Evolutionary conservation across 1,140 invertebrate species (phyloP).

Genomic region (Cecropterus lyciades): DNA sequence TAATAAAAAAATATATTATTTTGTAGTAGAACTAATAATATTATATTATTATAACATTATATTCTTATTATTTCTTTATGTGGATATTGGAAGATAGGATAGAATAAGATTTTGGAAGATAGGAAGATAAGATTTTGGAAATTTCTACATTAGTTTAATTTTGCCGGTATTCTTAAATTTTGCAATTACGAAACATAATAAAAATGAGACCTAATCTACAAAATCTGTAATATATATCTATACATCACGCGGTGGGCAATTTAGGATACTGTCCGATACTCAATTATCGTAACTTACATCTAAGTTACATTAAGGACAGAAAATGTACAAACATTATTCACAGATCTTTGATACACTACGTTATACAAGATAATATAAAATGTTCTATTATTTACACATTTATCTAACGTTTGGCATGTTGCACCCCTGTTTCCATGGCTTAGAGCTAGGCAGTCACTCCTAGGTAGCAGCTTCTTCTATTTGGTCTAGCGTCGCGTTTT

Average conservation of each 20-base stretch:
- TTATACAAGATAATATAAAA: constrained; percentile 32
- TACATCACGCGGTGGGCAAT: constrained; percentile 6
- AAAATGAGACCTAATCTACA: neutral
- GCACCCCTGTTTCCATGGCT: constrained; percentile 66
- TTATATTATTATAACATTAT: no score
- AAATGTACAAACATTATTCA: constrained; percentile 32
- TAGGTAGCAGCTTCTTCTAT: constrained; percentile 74
- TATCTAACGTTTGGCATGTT: constrained; percentile 48
- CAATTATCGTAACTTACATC: constrained; percentile 20
- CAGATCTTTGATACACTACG: constrained; percentile 30
- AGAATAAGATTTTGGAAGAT: no score
- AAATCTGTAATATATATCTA: neutral
- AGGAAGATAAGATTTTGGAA: no score
- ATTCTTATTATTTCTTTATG: no score
- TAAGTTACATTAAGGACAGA: constrained; percentile 16
- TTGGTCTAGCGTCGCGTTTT: constrained; percentile 53
- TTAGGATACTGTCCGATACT: constrained; percentile 23
- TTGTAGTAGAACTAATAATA: no score
- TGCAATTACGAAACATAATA: neutral
- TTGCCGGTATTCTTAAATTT: neutral
- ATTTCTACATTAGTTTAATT: neutral
- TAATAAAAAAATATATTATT: no score
- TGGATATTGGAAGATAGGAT: no score
- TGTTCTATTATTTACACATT: constrained; percentile 39
- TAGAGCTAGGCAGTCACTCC: constrained; percentile 37